Evolutionary conservation across 1,140 invertebrate genomes (phyloP).

Genomic region (Bombus pascuorum): DNA sequence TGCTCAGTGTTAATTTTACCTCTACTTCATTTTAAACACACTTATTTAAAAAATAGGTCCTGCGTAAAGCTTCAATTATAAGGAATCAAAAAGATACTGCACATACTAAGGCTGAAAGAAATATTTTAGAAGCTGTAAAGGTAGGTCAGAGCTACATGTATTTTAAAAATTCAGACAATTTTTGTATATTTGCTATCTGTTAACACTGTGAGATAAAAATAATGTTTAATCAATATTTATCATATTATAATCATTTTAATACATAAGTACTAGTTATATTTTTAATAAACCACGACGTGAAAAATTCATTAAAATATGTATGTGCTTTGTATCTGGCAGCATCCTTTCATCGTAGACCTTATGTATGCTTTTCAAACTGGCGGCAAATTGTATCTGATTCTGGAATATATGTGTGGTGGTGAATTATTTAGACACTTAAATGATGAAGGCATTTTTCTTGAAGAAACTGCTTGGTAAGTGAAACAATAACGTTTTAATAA

Average conservation of each 20-base stretch:
- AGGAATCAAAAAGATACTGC: conserved; percentile 99
- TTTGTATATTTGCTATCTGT: conserved; percentile 9
- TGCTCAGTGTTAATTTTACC: background rate
- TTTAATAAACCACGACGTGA: background rate
- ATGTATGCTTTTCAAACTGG: conserved; percentile 99
- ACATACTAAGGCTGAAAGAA: conserved; percentile 99
- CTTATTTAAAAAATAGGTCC: conserved; percentile 80
- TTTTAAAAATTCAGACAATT: background rate
- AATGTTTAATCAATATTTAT: conserved; percentile 16
- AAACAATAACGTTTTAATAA: background rate
- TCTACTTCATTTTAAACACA: background rate
- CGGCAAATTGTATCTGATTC: conserved; percentile 98
- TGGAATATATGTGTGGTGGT: conserved; percentile 99
- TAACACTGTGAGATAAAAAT: background rate
- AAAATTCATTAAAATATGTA: conserved; percentile 34
- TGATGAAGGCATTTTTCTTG: conserved; percentile 98
- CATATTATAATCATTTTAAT: conserved; percentile 11
- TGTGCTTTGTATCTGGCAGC: conserved; percentile 83
- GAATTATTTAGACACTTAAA: conserved; percentile 99
- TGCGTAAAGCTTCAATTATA: conserved; percentile 99
- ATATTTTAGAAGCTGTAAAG: conserved; percentile 99
- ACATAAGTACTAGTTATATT: background rate
- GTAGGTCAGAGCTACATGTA: conserved; percentile 80
- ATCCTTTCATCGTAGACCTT: conserved; percentile 99
- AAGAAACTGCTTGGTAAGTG: conserved; percentile 96